Conservation (phyloP, 2,797 vertebrate genomes). For the Cynodonichthys magdalenae region DNA sequence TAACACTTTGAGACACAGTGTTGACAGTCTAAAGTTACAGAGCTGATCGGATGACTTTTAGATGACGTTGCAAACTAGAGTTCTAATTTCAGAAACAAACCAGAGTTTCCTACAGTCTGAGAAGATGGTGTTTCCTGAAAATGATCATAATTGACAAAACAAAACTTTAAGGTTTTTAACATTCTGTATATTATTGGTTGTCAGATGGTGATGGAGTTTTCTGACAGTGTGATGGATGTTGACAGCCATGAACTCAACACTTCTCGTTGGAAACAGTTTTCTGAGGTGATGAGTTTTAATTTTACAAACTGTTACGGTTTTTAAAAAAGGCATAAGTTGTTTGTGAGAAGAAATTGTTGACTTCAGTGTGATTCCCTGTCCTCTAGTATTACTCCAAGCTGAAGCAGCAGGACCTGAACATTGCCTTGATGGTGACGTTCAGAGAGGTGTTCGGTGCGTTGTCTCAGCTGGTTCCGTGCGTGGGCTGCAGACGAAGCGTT, state of each 20-base stretch:
- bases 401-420: constrained; percentile 90
- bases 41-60: not conserved
- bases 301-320: not conserved
- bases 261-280: constrained; percentile 90
- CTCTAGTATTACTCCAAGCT: constrained; percentile 90
- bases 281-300: constrained; percentile 83
- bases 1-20: no score
- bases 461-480: constrained; percentile 94
- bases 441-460: constrained; percentile 90
- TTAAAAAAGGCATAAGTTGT: no score
- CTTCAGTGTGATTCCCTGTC: not conserved
- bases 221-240: constrained; percentile 88
- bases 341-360: no score
- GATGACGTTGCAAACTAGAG: not conserved
- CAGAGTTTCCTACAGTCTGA: not conserved
- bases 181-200: constrained; percentile 12
- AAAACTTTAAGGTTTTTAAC: not conserved
- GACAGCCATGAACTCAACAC: constrained; percentile 87
- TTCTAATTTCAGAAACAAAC: not conserved
- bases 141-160: not conserved
- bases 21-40: no score
- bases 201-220: constrained; percentile 99
- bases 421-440: constrained; percentile 93
- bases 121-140: not conserved
- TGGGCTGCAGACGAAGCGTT: constrained; percentile 95